Evolutionary conservation across 64 coral and sea anemone genomes (phyloP), one percentile per base, ranked within the genome.

Genomic region (Montipora capricornis): DNA sequence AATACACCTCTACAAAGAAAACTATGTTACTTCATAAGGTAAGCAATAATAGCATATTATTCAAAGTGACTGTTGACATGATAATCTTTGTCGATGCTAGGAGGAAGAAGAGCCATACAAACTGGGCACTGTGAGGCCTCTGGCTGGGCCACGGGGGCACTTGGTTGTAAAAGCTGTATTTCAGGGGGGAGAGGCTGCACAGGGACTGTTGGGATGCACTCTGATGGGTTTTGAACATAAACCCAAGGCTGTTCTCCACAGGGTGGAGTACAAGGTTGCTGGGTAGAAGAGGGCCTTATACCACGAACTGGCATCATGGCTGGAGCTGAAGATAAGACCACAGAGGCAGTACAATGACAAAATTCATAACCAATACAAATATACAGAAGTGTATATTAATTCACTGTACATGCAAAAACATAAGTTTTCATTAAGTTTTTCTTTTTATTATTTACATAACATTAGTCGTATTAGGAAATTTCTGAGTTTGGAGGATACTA

Each of bases 51-150:
- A 11, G 53, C 6, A 57, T 6, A 6, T 57, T 57, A 86, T 3
- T 86, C 82, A 86, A 86, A 86, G 52, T 86, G 82, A 20, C 82
- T n/a, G 45, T 86, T 86, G 13, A 86, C 82, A 86, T 86, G 82
- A 17, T 86, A 8, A 86, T 86, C 82, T 73, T 47, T 86, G 45
- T 86, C 14, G 2, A 86, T 64, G 49, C 66, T 86, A 44, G 82
- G 82, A 8, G 82, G 82, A 17, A 86, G 67, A 86, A 86, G 82
- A 20, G 82, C 82, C 66, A 49, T 86, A 73, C 82, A 86, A 50
- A 86, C 82, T 17, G 82, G 82, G 20, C 82, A 86, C 46, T 73
- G 82, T 5, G 8, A 19, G 3, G 71, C 66, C 47, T 86, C 82
- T 2, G 29, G 14, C 17, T 86, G 45, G 1, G 46, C 37, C 20